Base-by-base conservation (phyloP, 2,797 vertebrate species). In the Sphaeramia orbicularis region DNA sequence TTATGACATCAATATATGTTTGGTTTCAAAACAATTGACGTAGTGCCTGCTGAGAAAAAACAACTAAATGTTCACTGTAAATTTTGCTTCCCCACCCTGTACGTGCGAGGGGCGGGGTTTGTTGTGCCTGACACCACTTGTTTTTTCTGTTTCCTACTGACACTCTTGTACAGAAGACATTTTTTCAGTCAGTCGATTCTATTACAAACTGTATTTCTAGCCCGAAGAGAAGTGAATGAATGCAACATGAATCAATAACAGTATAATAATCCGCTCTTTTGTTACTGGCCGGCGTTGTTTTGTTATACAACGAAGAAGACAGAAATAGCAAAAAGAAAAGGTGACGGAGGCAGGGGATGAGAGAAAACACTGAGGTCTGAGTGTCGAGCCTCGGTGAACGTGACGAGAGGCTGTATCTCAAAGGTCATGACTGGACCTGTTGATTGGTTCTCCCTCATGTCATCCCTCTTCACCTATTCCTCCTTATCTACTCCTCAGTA, bases 381-480 rank as follows among this genome's bases (percentile, higher is more conserved):
- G 56, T 63, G 56, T 72, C 59, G 54, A 67, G 66, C 18, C 76
- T 74, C 62, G 78, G 55, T n/a, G 59, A 81, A 76, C 65, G 55
- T 74, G 56, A 80, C 70, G 74, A 79, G 41, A 60, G 48, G 68
- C 61, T 54, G 18, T 41, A 32, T 65, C 71, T 64, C 67, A 85
- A 81, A 87, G 80, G 77, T 85, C 75, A 83, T 3, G 52, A 56
- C 50, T 50, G 37, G 40, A 77, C 66, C 37, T 77, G 69, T 65
- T 84, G 81, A 88, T 88, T 87, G 71, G 63, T 52, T 83, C 61
- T 56, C 52, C 45, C 55, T 51, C 65, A 45, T 18, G 6, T 6
- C 44, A 35, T 15, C 41, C 32, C 35, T 71, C 65, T 61, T 70
- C 55, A 78, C 57, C 54, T 63, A 24, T 27, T 21, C 11, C n/a